Conservation (phyloP, 2,888 invertebrate genomes). For the Sinopyrophorus schimmeli region DNA sequence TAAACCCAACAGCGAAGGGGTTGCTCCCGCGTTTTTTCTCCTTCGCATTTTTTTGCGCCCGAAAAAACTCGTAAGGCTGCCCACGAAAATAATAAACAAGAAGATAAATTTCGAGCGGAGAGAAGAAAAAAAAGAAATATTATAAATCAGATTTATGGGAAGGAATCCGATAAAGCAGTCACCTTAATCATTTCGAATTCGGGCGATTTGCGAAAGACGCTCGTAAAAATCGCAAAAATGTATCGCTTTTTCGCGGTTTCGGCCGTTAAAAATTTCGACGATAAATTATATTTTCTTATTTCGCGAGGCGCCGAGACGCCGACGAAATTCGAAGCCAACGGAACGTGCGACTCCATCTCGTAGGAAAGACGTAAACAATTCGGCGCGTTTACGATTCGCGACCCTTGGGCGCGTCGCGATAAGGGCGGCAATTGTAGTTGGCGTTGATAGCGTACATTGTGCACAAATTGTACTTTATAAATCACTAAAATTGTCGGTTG, state of each 20-base stretch:
- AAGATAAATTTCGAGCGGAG: too few species aligned
- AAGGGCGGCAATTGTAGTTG: constrained; percentile 25
- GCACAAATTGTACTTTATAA: constrained; percentile 36
- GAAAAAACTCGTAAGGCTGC: too few species aligned
- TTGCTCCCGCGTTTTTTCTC: too few species aligned
- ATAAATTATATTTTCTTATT: constrained; percentile 49
- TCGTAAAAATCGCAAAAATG: too few species aligned
- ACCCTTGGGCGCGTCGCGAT: constrained; percentile 13
- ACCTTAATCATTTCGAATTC: constrained; percentile 22
- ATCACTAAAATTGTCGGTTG: constrained; percentile 37
- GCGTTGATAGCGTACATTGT: constrained; percentile 24
- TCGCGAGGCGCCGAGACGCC: constrained; percentile 43
- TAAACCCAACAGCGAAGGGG: too few species aligned
- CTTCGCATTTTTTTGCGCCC: too few species aligned
- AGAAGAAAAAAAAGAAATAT: constrained; percentile 20
- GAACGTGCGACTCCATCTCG: constrained; percentile 41
- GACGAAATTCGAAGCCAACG: constrained; percentile 41
- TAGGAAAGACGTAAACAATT: constrained; percentile 36
- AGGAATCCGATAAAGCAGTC: constrained; percentile 12
- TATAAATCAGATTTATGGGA: constrained; percentile 28
- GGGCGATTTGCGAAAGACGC: too few species aligned
- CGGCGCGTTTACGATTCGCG: constrained; percentile 9
- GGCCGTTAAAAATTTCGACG: constrained; percentile 34
- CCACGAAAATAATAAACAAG: too few species aligned
- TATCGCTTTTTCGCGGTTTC: constrained; percentile 16